Conservation (phyloP, 2,888 invertebrate genomes). For the Pseudococcus longispinus region DNA sequence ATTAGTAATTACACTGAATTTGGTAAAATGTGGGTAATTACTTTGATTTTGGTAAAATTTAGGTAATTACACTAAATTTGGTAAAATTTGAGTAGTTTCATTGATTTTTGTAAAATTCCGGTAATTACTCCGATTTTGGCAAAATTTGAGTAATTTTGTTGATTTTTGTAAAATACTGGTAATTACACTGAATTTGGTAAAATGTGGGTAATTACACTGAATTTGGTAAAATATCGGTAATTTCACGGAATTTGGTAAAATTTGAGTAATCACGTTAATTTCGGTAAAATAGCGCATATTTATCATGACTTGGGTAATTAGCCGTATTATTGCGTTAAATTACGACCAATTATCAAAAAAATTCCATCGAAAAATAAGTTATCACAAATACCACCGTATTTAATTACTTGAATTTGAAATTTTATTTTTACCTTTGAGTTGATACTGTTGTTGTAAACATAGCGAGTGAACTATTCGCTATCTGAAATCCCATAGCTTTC, state of each 20-base stretch:
- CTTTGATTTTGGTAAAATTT: background rate
- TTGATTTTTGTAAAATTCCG: too few relatives aligned
- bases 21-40: background rate
- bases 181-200: background rate
- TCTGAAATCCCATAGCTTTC: too few relatives aligned
- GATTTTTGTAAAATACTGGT: background rate
- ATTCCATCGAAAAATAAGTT: too few relatives aligned
- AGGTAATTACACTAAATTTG: background rate
- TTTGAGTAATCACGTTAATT: background rate
- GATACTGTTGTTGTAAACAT: too few relatives aligned
- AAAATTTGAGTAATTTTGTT: background rate
- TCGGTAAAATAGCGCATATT: background rate
- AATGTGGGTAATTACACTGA: background rate
- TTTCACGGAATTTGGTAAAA: background rate
- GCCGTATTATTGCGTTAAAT: background rate
- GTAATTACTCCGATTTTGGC: background rate
- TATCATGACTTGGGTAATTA: too few relatives aligned
- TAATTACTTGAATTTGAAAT: too few relatives aligned
- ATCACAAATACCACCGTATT: too few relatives aligned
- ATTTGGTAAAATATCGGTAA: background rate
- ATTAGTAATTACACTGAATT: too few relatives aligned
- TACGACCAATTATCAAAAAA: background rate
- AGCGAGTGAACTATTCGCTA: too few relatives aligned
- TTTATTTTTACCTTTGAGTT: too few relatives aligned
- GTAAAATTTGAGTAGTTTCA: background rate